Evolutionary conservation across 2,113 vertebrate genomes (phyloP), one percentile per base, ranked within the genome.

Genomic region (Pelecanus crispus): DNA sequence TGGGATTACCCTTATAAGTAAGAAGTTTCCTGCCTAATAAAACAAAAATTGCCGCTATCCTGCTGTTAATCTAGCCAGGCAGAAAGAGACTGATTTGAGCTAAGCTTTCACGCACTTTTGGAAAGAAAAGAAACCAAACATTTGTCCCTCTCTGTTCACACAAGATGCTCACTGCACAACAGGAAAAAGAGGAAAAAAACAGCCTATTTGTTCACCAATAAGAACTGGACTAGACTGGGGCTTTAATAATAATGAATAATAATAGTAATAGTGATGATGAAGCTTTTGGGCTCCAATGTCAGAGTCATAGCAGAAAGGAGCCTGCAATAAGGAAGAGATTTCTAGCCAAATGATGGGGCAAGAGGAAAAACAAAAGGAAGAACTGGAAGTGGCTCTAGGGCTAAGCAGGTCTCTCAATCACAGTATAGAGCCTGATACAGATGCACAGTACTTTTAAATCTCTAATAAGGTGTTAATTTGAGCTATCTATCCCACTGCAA

Each of bases 31-130:
- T 77, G 42, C 50, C 91, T 90, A 87, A 90, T 85, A 94, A 89
- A 95, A 89, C 74, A 91, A 89, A 95, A 94, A 79, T 49, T 94
- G 84, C 84, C 85, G 93, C 66, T 73, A 68, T 85, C 83, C 71
- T 82, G 81, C 86, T 94, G 84, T 29, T 97, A 75, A 77, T 86
- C 81, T 91, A 94, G 63, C 78, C 13, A 6, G 55, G 78, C 1
- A 0, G 77, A 95, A 83, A 95, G 78, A 73, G 86, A n/a, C 50
- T 44, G 78, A 90, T 90, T 47, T 34, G 29, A 92, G 62, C 86
- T 71, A 90, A 95, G 55, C 53, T 78, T 53, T 84, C 25, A 38
- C 79, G 82, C 7, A 3, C 71, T 95, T 96, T 49, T 62, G 36
- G 42, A 80, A 95, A 90, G 81, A 66, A 94, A 91, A 74, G 62